Evolutionary conservation across 2,797 vertebrate species (phyloP), one percentile per base, ranked within the genome.

Genomic region (Micropoecilia bifurca): DNA sequence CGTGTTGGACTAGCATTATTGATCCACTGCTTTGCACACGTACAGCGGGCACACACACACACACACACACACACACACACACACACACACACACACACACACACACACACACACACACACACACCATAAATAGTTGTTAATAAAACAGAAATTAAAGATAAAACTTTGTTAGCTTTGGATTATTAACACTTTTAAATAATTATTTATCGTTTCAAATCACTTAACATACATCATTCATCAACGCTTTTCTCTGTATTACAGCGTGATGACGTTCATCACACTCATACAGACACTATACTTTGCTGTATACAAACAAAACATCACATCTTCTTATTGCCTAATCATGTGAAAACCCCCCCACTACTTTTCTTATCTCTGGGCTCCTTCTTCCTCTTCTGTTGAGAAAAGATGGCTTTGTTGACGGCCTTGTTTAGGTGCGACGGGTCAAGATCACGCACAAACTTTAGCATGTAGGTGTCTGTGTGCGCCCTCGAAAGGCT

Each of bases 1-100:
- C 87, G 68, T 88, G 86, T 91, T 91, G 90, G 91, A 93, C 90
- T 85, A 83, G 77, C 83, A 82, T 84, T 93, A 94, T 94, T 86
- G 93, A 95, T 93, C 88, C 83, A 63, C 82, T 76, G 83, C 78
- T 86, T 74, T 74, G 61, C 78, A 84, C 85, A 83, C 74, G 83
- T 80, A 77, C 77, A 55, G 48, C 59, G 66, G 14, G 47, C 76
- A 46, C 59, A 75, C 57, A 50, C 71, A n/a, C 68, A 33, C 59
- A 57, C 78, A 43, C 39, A 41, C 39, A 0, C 83, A 75, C 68
- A 39, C 46, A 36, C 13, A 48, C 75, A 39, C 5, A 47, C 76
- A 46, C 59, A 75, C 57, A 50, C 71, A 33, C 68, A 33, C 59
- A 57, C 78, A 43, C 39, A 41, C 39, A 39, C 39, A 39, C 10